Evolutionary conservation across 2,113 vertebrate genomes (phyloP).

Genomic region (Naja naja): DNA sequence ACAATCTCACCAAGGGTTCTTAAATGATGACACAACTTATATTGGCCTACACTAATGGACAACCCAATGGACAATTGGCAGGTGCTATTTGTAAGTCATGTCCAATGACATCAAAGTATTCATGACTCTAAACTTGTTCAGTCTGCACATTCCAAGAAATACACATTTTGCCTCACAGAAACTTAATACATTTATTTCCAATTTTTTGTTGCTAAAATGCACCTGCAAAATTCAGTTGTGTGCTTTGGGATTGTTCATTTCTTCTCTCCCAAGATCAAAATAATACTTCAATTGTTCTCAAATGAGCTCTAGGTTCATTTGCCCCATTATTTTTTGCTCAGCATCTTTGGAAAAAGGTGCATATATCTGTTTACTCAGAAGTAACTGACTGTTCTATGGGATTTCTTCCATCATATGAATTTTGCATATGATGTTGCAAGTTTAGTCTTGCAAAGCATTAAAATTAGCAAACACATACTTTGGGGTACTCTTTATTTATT

Average conservation of each 20-base stretch:
- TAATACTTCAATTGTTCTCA: not conserved
- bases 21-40: not conserved
- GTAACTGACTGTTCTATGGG: not conserved
- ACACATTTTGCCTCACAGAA: not conserved
- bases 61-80: not conserved
- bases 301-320: not conserved
- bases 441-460: not conserved
- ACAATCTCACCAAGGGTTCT: not conserved
- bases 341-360: not conserved
- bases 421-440: not conserved
- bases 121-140: not conserved
- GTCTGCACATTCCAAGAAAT: not conserved
- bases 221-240: not conserved
- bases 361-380: not conserved
- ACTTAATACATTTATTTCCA: not conserved
- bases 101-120: not conserved
- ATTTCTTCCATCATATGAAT: not conserved
- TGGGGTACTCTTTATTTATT: not conserved
- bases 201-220: not conserved
- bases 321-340: not conserved
- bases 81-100: not conserved
- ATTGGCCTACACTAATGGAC: not conserved
- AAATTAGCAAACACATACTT: not conserved
- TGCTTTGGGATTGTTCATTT: not conserved
- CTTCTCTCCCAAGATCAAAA: not conserved